Evolutionary conservation across 1,140 invertebrate species (phyloP), one percentile per base, ranked within the genome.

Genomic region (Caenorhabditis brenneri): DNA sequence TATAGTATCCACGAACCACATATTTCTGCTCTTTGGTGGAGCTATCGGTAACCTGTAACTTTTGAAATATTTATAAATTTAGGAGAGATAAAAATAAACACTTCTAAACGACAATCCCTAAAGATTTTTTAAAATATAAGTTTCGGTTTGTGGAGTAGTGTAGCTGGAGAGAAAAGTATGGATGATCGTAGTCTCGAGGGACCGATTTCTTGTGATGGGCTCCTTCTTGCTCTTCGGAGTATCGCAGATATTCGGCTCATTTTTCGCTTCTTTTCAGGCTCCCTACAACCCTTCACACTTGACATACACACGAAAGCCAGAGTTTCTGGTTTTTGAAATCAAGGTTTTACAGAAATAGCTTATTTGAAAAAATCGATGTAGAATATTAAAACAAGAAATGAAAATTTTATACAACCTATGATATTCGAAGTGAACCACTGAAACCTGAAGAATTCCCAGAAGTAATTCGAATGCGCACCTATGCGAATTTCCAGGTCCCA

Each of bases 1-100:
- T 92, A 7, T 91, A 92, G 88, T 95, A 94, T 31, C 95, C 95
- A 84, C 95, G 93, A 4, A 96, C 94, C 51, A 96, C 93, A 60
- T 92, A 92, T 88, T 94, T 94, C 58, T 90, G 91, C 12, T 89
- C 88, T 33, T 93, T 91, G 42, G 91, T 91, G 15, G 89, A 91
- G 19, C 27, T 83, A 53, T 91, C 92, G 42, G 60, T 88, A 6
- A 81, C 83, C 87, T 87, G 55, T 65, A 83, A 86, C 39, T 5
- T 42, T 42, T 42, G 39, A 42, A 42, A 42, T 42, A 6, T 6
- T 42, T n/a, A n/a, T n/a, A n/a, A n/a, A n/a, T n/a, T n/a, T n/a
- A n/a, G n/a, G n/a, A n/a, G n/a, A n/a, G n/a, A n/a, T n/a, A n/a
- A n/a, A n/a, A n/a, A n/a, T n/a, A n/a, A n/a, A n/a, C n/a, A n/a